Evolutionary conservation across 2,888 invertebrate genomes (phyloP).

Genomic region (Oegoconia quadripuncta): DNA sequence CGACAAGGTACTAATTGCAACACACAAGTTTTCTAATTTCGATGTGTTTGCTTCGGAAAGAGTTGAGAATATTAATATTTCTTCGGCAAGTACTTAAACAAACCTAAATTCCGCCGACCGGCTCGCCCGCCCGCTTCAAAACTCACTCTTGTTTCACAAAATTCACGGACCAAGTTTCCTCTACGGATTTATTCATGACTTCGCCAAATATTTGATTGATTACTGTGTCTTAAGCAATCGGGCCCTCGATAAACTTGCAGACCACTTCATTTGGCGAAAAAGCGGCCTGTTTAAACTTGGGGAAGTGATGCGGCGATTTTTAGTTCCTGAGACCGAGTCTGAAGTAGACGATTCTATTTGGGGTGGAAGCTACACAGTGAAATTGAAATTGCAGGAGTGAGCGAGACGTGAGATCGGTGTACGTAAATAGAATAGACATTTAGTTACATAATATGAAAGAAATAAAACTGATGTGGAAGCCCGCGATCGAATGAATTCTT

Average conservation of each 20-base stretch:
- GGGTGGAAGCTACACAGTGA: too few species aligned
- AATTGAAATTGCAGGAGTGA: too few species aligned
- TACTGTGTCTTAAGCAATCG: constrained; percentile 63
- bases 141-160: constrained; percentile 19
- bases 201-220: constrained; percentile 75
- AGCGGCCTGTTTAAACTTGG: constrained; percentile 59
- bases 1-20: not conserved
- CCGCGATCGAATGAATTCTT: too few species aligned
- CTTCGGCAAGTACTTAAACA: constrained; percentile 1
- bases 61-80: not conserved
- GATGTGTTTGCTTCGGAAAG: not conserved
- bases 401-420: too few species aligned
- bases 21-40: not conserved
- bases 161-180: constrained; percentile 36
- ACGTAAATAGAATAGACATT: too few species aligned
- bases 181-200: constrained; percentile 69
- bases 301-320: constrained; percentile 56
- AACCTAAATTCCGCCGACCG: not conserved
- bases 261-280: constrained; percentile 67
- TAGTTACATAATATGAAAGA: too few species aligned
- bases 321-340: constrained; percentile 26
- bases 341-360: constrained; percentile 37
- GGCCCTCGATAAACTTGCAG: constrained; percentile 62
- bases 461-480: too few species aligned
- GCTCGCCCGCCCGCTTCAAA: constrained; percentile 19